Evolutionary conservation across 1,140 invertebrate genomes (phyloP).

Genomic region (Hesperophylax magnus): DNA sequence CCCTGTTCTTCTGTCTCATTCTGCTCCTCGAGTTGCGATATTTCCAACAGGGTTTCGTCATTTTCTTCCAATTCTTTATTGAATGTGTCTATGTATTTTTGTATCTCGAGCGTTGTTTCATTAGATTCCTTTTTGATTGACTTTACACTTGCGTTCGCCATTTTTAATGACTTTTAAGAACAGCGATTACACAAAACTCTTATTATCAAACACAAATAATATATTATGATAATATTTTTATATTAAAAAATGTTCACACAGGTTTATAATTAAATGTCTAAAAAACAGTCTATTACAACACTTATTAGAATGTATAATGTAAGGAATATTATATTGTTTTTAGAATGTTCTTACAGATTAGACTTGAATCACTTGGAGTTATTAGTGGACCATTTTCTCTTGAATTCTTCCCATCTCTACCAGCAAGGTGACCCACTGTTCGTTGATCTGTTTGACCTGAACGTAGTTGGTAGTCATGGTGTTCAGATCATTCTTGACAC

Average conservation of each 20-base stretch:
- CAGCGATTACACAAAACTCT: too few relatives aligned
- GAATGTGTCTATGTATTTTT: slow-evolving; percentile 87
- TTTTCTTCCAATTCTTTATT: slow-evolving; percentile 85
- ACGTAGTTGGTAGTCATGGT: slow-evolving; percentile 45
- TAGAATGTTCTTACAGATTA: too few relatives aligned
- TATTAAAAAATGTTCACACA: too few relatives aligned
- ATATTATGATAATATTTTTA: too few relatives aligned
- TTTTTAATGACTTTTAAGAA: neutral
- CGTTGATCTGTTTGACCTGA: slow-evolving; percentile 47
- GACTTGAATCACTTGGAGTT: too few relatives aligned
- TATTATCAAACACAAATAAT: too few relatives aligned
- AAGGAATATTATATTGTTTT: too few relatives aligned
- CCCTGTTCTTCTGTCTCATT: slow-evolving; percentile 73
- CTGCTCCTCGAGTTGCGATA: slow-evolving; percentile 56
- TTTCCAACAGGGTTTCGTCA: slow-evolving; percentile 30
- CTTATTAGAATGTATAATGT: too few relatives aligned
- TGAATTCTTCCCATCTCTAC: neutral
- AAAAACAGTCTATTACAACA: too few relatives aligned
- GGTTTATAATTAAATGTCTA: too few relatives aligned
- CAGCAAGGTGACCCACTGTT: slow-evolving; percentile 39
- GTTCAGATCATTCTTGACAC: slow-evolving; percentile 43
- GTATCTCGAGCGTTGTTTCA: slow-evolving; percentile 59
- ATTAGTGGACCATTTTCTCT: neutral
- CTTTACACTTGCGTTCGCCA: neutral
- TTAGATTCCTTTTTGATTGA: neutral